Percentiles rank a stretch among this genome's conserved stretches.
Evolutionary conservation across 2,797 vertebrate genomes (phyloP).

Genomic region (Clarias platycephalus): DNA sequence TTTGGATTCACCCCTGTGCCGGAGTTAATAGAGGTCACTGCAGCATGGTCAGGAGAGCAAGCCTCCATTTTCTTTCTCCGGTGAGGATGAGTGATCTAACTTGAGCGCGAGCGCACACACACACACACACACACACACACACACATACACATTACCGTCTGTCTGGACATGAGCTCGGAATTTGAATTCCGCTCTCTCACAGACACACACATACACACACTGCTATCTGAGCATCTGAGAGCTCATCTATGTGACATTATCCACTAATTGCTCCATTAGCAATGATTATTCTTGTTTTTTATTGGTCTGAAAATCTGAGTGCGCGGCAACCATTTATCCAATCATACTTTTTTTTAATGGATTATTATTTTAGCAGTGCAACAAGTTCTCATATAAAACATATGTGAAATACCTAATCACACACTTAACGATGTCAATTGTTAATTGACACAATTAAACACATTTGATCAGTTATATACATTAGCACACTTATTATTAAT

Average conservation of each 20-base stretch:
- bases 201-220: constrained; percentile 22
- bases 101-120: too few species aligned
- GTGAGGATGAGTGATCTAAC: constrained; percentile 41
- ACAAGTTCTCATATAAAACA: neutral
- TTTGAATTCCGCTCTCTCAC: constrained; percentile 34
- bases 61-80: constrained; percentile 49
- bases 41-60: constrained; percentile 53
- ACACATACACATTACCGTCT: neutral
- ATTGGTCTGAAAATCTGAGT: neutral
- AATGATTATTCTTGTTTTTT: constrained; percentile 22
- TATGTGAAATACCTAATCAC: neutral
- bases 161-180: constrained; percentile 37
- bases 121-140: neutral
- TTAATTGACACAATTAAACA: neutral
- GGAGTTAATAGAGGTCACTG: constrained; percentile 61
- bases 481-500: neutral
- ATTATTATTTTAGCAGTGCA: neutral
- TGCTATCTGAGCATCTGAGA: neutral
- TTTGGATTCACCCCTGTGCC: constrained; percentile 53
- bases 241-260: constrained; percentile 35
- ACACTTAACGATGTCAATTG: neutral
- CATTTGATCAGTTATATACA: neutral
- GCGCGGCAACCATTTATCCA: neutral
- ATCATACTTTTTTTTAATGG: neutral
- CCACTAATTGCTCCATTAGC: constrained; percentile 40